These are phyloP conservation scores for Morbakka virulenta DNA, from an alignment of 30 jellyfish, hydroid and myxozoan species.

Conservation along the genomic window DNA sequence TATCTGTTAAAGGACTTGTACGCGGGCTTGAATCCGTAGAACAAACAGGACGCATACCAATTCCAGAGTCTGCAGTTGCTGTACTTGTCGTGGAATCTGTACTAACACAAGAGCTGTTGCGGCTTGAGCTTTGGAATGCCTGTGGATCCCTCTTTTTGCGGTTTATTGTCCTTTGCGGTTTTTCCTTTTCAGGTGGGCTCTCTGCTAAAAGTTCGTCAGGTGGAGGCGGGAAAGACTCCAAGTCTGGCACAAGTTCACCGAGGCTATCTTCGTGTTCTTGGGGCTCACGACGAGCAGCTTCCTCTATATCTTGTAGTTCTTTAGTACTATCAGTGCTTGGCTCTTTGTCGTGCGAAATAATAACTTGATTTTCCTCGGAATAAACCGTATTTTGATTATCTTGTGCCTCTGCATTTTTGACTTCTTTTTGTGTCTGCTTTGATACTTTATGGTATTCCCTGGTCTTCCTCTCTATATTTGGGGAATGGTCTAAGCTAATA, in stretches of 20 bases:
- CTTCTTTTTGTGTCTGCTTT: too few species aligned
- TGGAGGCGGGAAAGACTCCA: constrained; percentile 74
- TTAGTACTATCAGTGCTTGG: constrained; percentile 69
- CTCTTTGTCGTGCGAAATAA: constrained; percentile 63
- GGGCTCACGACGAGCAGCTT: background rate
- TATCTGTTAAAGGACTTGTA: constrained; percentile 67
- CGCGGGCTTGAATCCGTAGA: constrained; percentile 82
- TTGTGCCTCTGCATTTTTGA: background rate
- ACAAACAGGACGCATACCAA: constrained; percentile 71
- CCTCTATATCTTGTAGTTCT: constrained; percentile 39
- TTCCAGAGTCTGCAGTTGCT: constrained; percentile 86
- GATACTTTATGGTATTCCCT: too few species aligned
- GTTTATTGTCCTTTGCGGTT: constrained; percentile 80
- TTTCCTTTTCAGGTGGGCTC: constrained; percentile 72
- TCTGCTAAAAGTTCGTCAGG: constrained; percentile 73
- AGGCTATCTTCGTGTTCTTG: background rate
- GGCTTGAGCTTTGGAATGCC: constrained; percentile 38
- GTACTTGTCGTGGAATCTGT: constrained; percentile 91
- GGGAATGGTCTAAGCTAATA: too few species aligned
- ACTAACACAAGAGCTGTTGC: constrained; percentile 92
- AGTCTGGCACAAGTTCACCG: constrained; percentile 45
- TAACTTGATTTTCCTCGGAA: too few species aligned
- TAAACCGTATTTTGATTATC: background rate
- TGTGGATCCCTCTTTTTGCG: constrained; percentile 80
- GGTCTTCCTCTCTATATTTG: too few species aligned